A percentile compares a stretch with the other conserved stretches of the same genome.
These are phyloP conservation scores for Trichogramma evanescens DNA, from an alignment of 2,888 invertebrate genomes.

Conservation along the genomic window DNA sequence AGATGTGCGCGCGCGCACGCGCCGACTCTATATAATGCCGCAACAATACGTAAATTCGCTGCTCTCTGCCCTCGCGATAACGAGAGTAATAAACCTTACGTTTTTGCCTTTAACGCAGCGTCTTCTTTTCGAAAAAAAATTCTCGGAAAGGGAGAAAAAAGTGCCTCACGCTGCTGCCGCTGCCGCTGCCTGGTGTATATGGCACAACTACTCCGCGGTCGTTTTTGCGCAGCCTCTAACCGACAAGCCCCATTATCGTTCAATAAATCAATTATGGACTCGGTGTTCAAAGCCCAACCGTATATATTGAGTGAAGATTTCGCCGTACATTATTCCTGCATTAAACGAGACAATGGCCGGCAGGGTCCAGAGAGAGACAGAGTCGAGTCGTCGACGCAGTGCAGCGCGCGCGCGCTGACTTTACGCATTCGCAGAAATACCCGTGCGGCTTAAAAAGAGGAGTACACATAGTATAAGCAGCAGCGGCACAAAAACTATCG, in stretches of 20 bases:
- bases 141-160: slow-evolving; percentile 19
- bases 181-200: neutral
- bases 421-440: too few relatives aligned
- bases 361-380: neutral
- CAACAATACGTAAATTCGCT: too few relatives aligned
- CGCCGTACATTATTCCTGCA: slow-evolving; percentile 14
- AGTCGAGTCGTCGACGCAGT: too few relatives aligned
- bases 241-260: slow-evolving; percentile 10
- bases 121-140: slow-evolving; percentile 6
- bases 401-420: too few relatives aligned
- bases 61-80: slow-evolving; percentile 1
- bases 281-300: neutral
- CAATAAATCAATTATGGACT: slow-evolving; percentile 20
- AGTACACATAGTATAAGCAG: too few relatives aligned
- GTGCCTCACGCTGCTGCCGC: slow-evolving; percentile 9
- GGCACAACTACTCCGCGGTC: too few relatives aligned
- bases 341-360: slow-evolving; percentile 12
- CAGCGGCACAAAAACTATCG: too few relatives aligned
- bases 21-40: neutral
- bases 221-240: neutral
- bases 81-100: slow-evolving; percentile 21
- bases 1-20: neutral
- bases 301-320: slow-evolving; percentile 14
- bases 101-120: slow-evolving; percentile 6
- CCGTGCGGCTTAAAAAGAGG: too few relatives aligned